Conservation (phyloP, 2,888 invertebrate genomes). For the Spilosoma lubricipeda region DNA sequence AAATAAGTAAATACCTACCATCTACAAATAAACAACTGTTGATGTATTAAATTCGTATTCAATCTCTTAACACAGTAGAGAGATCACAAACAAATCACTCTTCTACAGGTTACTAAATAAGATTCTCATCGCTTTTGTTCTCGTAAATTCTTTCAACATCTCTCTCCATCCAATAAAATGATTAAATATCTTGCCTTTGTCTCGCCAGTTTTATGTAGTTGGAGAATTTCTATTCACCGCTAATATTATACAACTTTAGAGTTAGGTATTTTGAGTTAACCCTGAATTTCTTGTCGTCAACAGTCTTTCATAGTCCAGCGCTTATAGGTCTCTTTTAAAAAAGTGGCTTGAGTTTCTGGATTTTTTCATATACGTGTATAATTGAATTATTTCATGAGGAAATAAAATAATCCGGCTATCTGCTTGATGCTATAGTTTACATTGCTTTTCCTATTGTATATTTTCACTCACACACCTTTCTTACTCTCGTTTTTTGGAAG, state of each 20-base stretch:
- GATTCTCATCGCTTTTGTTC: constrained; percentile 40
- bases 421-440: not conserved
- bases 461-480: too few species aligned
- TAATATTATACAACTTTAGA: constrained; percentile 34
- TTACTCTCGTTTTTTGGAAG: too few species aligned
- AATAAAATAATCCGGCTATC: not conserved
- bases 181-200: constrained; percentile 48
- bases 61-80: constrained; percentile 30
- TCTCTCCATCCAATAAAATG: constrained; percentile 42
- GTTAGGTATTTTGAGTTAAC: constrained; percentile 27
- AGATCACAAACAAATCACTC: constrained; percentile 26
- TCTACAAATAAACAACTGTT: not conserved
- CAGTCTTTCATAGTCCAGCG: too few species aligned
- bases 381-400: too few species aligned
- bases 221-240: constrained; percentile 34
- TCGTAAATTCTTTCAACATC: constrained; percentile 41
- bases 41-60: not conserved
- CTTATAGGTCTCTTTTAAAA: too few species aligned
- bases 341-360: too few species aligned
- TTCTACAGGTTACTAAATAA: constrained; percentile 26
- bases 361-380: too few species aligned
- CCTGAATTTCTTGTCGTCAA: constrained; percentile 1
- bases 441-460: not conserved
- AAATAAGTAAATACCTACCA: too few species aligned
- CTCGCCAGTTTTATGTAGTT: constrained; percentile 40